Percentiles rank a stretch among this genome's conserved stretches.
Evolutionary conservation across 2,113 vertebrate species (phyloP).

Genomic region (Brienomyrus longianalis): DNA sequence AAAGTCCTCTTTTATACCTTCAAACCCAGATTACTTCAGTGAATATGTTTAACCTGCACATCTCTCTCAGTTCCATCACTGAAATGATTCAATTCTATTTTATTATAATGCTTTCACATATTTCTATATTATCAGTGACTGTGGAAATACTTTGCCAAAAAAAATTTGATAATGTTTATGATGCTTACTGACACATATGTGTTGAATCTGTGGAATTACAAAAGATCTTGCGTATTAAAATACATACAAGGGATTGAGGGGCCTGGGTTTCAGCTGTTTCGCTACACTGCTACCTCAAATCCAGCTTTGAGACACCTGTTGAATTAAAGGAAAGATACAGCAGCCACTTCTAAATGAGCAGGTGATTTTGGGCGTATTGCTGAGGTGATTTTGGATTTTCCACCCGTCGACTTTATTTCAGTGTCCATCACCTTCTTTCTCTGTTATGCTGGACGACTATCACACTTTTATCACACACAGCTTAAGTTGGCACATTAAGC

Average conservation of each 20-base stretch:
- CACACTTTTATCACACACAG: not conserved
- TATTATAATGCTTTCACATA: not conserved
- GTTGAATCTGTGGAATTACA: not conserved
- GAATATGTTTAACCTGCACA: not conserved
- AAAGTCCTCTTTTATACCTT: not conserved
- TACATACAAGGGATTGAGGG: not conserved
- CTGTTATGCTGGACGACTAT: not conserved
- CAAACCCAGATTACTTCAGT: not conserved
- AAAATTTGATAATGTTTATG: not conserved
- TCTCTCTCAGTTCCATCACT: not conserved
- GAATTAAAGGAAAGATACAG: not conserved
- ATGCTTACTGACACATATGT: not conserved
- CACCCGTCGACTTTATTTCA: not conserved
- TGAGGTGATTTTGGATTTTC: not conserved
- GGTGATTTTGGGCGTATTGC: not conserved
- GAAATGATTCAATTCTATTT: not conserved
- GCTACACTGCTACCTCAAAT: not conserved
- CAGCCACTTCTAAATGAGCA: not conserved
- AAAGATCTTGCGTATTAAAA: not conserved
- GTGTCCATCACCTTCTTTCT: not conserved
- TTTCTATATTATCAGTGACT: not conserved
- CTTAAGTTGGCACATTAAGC: not conserved
- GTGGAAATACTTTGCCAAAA: not conserved
- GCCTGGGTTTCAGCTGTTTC: not conserved
- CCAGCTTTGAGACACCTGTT: not conserved